These are phyloP conservation scores for Ctenopoma multispine DNA, from an alignment of 2,797 vertebrate genomes.

Conservation along the genomic window DNA sequence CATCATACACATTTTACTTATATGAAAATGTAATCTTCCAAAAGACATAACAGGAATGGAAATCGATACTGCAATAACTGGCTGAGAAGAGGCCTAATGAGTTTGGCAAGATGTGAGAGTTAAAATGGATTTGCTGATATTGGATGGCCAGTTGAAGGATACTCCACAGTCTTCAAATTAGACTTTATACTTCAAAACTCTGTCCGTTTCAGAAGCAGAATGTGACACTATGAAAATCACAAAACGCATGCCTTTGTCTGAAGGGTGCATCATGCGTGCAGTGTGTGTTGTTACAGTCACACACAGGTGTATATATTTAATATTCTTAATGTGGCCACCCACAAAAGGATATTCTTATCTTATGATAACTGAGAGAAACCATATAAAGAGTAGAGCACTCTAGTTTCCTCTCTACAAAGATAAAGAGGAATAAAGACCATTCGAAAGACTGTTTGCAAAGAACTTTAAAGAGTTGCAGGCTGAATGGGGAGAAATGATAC, in stretches of 20 bases:
- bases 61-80: constrained; percentile 78
- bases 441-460: constrained; percentile 26
- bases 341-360: too few species aligned
- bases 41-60: constrained; percentile 69
- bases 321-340: constrained; percentile 13
- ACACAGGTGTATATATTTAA: constrained; percentile 25
- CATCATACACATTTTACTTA: constrained; percentile 70
- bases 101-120: constrained; percentile 65
- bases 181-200: constrained; percentile 35
- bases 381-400: too few species aligned
- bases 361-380: too few species aligned
- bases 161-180: constrained; percentile 34
- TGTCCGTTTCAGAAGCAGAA: constrained; percentile 17
- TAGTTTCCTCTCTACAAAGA: constrained; percentile 3
- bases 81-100: constrained; percentile 65
- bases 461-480: constrained; percentile 41
- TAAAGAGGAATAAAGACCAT: constrained; percentile 34
- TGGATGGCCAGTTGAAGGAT: constrained; percentile 50
- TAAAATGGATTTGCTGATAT: constrained; percentile 74
- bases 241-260: constrained; percentile 1
- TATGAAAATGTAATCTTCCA: constrained; percentile 79
- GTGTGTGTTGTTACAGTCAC: background rate
- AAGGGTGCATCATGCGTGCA: background rate
- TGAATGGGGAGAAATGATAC: constrained; percentile 31
- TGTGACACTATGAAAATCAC: constrained; percentile 27